Evolutionary conservation across 2,888 invertebrate species (phyloP).

Genomic region (Noctua pronuba): DNA sequence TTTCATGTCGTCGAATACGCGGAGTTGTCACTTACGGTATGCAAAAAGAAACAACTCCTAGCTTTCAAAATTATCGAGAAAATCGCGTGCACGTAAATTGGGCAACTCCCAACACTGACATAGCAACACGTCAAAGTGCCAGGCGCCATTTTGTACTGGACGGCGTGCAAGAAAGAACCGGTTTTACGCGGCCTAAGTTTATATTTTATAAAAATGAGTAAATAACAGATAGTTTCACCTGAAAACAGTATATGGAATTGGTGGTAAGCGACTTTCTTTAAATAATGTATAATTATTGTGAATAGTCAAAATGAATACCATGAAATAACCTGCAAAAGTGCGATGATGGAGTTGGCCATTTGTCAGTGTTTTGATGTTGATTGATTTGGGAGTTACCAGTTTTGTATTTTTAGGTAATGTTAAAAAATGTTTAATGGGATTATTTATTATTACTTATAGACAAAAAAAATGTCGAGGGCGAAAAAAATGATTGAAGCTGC

Average conservation of each 20-base stretch:
- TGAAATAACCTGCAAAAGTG: too few species aligned
- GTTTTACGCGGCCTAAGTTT: too few species aligned
- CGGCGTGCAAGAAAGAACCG: conserved; percentile 31
- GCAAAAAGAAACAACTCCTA: not conserved
- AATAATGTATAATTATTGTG: too few species aligned
- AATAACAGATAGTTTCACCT: conserved; percentile 39
- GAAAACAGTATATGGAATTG: conserved; percentile 42
- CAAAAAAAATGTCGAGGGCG: conserved; percentile 36
- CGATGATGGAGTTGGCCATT: conserved; percentile 27
- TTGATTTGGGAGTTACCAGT: conserved; percentile 38
- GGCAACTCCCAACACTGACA: conserved; percentile 39
- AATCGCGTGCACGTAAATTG: conserved; percentile 35
- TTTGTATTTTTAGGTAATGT: conserved; percentile 34
- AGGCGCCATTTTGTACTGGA: conserved; percentile 42
- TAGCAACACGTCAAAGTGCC: conserved; percentile 41
- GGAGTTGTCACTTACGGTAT: too few species aligned
- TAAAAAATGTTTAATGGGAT: conserved; percentile 39
- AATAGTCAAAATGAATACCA: too few species aligned
- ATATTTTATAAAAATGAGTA: not conserved
- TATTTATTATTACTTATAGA: conserved; percentile 34
- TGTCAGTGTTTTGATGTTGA: conserved; percentile 36
- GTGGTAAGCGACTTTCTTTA: conserved; percentile 23
- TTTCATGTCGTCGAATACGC: too few species aligned
- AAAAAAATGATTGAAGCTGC: conserved; percentile 39
- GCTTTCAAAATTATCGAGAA: conserved; percentile 1